These are phyloP conservation scores for Anguilla rostrata DNA, from an alignment of 2,113 vertebrate genomes.

Conservation along the genomic window DNA sequence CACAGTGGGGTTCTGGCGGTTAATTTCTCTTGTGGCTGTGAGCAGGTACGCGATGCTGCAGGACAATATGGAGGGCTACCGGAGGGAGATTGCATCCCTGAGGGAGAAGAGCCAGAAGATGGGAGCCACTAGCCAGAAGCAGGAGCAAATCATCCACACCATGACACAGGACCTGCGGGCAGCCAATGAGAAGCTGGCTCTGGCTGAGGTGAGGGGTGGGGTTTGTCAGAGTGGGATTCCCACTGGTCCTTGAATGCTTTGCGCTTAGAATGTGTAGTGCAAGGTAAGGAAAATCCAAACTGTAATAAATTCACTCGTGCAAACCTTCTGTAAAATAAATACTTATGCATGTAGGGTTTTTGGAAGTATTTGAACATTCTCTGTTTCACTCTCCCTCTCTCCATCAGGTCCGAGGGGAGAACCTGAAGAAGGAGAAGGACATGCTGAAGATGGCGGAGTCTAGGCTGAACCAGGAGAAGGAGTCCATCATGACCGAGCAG, in stretches of 20 bases:
- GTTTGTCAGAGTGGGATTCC: not conserved
- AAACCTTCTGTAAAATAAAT: not conserved
- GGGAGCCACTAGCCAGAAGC: slow-evolving; percentile 78
- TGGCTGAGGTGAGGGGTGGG: slow-evolving; percentile 77
- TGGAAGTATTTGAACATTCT: too few relatives aligned
- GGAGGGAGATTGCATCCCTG: slow-evolving; percentile 83
- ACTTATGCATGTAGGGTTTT: not conserved
- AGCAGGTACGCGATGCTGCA: slow-evolving; percentile 92
- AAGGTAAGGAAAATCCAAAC: too few relatives aligned
- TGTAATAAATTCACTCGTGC: too few relatives aligned
- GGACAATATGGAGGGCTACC: slow-evolving; percentile 85
- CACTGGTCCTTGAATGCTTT: too few relatives aligned
- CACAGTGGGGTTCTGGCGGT: not conserved
- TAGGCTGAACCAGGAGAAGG: slow-evolving; percentile 83
- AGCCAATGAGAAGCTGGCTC: slow-evolving; percentile 83
- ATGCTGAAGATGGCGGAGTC: slow-evolving; percentile 85
- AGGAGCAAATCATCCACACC: slow-evolving; percentile 90
- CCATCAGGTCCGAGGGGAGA: slow-evolving; percentile 80
- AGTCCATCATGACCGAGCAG: slow-evolving; percentile 84
- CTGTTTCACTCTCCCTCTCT: not conserved
- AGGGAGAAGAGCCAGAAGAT: slow-evolving; percentile 88
- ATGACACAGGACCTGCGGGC: slow-evolving; percentile 91
- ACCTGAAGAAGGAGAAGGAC: slow-evolving; percentile 90
- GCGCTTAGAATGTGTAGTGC: too few relatives aligned
- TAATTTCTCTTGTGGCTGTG: not conserved